Evolutionary conservation across 2,797 vertebrate species (phyloP).

Genomic region (Avahi laniger): DNA sequence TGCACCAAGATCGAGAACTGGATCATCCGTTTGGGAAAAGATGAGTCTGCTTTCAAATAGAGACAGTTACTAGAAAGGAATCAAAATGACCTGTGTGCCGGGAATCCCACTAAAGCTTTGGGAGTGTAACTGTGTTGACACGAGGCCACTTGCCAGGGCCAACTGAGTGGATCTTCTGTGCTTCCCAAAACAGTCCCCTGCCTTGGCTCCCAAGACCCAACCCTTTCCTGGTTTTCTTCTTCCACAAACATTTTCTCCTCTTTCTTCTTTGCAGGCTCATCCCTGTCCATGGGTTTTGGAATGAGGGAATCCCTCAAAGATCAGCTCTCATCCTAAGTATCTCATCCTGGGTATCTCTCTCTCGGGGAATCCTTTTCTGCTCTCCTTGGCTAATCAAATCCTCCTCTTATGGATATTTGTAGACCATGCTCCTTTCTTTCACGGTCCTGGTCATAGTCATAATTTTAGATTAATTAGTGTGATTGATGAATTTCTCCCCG

Average conservation of each 20-base stretch:
- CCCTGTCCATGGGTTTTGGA: background rate
- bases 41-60: background rate
- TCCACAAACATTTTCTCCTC: background rate
- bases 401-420: background rate
- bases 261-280: background rate
- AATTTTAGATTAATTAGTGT: background rate
- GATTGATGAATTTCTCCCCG: background rate
- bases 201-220: background rate
- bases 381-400: background rate
- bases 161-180: background rate
- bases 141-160: background rate
- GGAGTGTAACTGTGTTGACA: background rate
- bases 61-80: background rate
- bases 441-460: background rate
- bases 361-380: background rate
- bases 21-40: background rate
- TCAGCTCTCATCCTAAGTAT: background rate
- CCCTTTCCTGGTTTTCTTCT: background rate
- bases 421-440: background rate
- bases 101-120: background rate
- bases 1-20: background rate
- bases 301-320: background rate
- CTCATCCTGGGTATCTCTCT: background rate
- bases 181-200: background rate
- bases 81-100: background rate